Conservation (phyloP, 2,888 invertebrate genomes). For the Pristionchus maxplancki region DNA sequence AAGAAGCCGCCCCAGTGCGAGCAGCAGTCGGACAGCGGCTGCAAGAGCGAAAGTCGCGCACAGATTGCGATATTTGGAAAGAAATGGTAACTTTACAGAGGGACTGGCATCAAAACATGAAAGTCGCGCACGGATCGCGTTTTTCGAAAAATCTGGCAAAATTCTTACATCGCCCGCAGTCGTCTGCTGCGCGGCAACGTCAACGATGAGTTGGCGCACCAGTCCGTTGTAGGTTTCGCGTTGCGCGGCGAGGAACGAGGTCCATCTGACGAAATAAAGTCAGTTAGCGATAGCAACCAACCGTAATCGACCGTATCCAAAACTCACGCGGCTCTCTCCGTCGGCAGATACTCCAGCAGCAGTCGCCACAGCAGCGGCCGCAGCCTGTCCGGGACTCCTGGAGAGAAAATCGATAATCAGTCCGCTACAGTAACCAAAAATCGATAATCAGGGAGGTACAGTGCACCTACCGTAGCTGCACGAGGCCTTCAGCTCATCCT, state of each 20-base stretch:
- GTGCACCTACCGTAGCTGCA: slow-evolving; percentile 63
- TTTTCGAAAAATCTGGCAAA: background rate
- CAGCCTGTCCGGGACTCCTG: slow-evolving; percentile 70
- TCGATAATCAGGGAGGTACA: background rate
- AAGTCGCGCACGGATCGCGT: background rate
- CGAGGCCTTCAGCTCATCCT: slow-evolving; percentile 61
- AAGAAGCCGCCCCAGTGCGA: slow-evolving; percentile 97
- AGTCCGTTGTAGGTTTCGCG: slow-evolving; percentile 67
- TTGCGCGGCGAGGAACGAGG: slow-evolving; percentile 53
- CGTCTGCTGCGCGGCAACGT: slow-evolving; percentile 54
- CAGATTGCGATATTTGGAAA: background rate
- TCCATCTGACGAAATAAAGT: slow-evolving; percentile 16
- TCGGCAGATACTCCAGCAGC: slow-evolving; percentile 72
- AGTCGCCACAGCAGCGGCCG: slow-evolving; percentile 76
- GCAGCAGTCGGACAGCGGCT: slow-evolving; percentile 95
- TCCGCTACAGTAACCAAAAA: background rate
- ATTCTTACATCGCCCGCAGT: slow-evolving; percentile 68
- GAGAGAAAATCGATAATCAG: background rate
- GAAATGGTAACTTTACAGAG: background rate
- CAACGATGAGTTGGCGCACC: slow-evolving; percentile 70
- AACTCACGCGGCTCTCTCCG: slow-evolving; percentile 58
- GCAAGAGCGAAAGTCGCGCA: slow-evolving; percentile 77
- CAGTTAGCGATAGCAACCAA: background rate
- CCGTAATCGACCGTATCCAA: background rate
- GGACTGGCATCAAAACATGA: background rate